These are phyloP conservation scores for Vidua macroura DNA, from an alignment of 2,113 vertebrate species.

Conservation along the genomic window DNA sequence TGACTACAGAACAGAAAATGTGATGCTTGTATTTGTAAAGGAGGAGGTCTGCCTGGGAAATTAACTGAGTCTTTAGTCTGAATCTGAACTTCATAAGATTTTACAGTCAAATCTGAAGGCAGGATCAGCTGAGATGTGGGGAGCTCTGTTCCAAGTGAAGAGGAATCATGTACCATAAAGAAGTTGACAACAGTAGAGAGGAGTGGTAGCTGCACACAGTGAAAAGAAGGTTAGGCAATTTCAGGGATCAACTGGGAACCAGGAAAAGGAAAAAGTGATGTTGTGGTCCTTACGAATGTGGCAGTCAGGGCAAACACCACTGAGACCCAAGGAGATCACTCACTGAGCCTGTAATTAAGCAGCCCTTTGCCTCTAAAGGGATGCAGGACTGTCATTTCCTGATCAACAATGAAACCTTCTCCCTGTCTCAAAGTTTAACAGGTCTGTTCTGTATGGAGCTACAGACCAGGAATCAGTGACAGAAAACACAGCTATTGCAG, in stretches of 20 bases:
- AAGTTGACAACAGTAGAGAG: not conserved
- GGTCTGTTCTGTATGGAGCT: not conserved
- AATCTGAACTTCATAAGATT: not conserved
- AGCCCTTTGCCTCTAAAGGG: not conserved
- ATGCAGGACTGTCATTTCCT: accelerated
- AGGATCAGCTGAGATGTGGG: not conserved
- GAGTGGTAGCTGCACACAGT: not conserved
- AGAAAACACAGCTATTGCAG: not conserved
- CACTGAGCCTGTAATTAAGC: not conserved
- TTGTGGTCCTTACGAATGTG: not conserved
- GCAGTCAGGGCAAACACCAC: not conserved
- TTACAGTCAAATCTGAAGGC: not conserved
- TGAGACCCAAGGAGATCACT: not conserved
- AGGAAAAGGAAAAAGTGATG: not conserved
- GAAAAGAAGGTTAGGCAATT: not conserved
- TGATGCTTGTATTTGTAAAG: not conserved
- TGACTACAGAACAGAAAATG: not conserved
- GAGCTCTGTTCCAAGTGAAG: not conserved
- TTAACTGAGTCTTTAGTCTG: not conserved
- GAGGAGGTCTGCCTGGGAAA: not conserved
- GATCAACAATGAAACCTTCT: not conserved
- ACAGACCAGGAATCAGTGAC: not conserved
- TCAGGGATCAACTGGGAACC: not conserved
- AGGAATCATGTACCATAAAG: not conserved
- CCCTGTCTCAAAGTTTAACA: not conserved